These are phyloP conservation scores for Manduca sexta DNA, from an alignment of 1,140 invertebrate species.

Conservation along the genomic window DNA sequence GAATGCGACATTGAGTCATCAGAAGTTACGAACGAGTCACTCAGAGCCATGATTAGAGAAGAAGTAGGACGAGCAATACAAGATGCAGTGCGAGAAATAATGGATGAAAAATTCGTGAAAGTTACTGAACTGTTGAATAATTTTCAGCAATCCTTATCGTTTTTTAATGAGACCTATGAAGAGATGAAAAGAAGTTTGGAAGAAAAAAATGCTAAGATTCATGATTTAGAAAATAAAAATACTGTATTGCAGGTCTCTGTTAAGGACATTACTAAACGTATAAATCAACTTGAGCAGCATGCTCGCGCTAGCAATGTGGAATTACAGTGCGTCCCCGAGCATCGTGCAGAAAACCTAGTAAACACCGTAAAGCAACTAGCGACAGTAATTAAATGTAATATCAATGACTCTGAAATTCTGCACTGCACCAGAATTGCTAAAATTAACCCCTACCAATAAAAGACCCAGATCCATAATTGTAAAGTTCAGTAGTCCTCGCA, in stretches of 20 bases:
- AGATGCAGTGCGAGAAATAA: no score
- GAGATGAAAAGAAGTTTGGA: neutral
- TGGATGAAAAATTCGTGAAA: no score
- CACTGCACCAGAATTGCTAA: slow-evolving; percentile 16
- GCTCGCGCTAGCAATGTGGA: slow-evolving; percentile 12
- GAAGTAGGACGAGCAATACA: no score
- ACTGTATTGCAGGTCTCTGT: neutral
- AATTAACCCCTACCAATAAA: neutral
- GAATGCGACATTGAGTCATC: no score
- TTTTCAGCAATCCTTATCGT: no score
- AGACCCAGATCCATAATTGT: no score
- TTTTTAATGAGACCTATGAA: slow-evolving; percentile 2
- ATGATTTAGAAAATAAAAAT: slow-evolving; percentile 6
- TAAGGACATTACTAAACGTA: neutral
- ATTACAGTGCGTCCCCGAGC: slow-evolving; percentile 20
- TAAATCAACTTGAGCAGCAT: slow-evolving; percentile 10
- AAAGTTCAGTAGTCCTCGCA: no score
- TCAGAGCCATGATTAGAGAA: no score
- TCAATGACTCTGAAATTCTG: slow-evolving; percentile 10
- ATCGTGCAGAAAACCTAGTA: slow-evolving; percentile 15
- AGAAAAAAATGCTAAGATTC: neutral
- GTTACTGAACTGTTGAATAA: no score
- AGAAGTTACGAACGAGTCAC: no score
- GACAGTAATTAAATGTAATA: slow-evolving; percentile 2
- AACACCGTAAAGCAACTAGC: slow-evolving; percentile 7